phyloP scores from a whole-genome alignment of 2,888 invertebrate genomes.

The Lysandra bellargus region DNA sequence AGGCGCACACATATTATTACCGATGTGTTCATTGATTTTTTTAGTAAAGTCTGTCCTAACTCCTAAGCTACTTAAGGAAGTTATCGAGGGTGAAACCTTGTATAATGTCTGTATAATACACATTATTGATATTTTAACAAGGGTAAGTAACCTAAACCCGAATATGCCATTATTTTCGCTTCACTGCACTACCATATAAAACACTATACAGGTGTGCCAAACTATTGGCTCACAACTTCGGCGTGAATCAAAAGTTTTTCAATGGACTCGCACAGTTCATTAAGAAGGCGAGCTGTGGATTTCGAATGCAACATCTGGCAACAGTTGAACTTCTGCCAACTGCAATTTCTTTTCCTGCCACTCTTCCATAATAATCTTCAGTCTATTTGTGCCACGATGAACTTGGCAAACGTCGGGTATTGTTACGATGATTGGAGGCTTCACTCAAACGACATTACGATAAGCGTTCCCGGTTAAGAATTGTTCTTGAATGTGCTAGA shows the following conservation, averaged over 20 bases:
- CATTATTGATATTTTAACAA: background rate
- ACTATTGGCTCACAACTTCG: conserved; percentile 15
- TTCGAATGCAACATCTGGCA: conserved; percentile 49
- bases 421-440: conserved; percentile 31
- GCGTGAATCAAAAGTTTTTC: conserved; percentile 22
- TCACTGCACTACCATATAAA: background rate
- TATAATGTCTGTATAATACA: too few relatives aligned
- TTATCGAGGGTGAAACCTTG: too few relatives aligned
- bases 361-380: conserved; percentile 51
- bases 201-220: background rate
- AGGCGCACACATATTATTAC: too few relatives aligned
- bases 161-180: background rate
- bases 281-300: conserved; percentile 40
- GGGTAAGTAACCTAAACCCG: background rate
- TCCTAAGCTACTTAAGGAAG: too few relatives aligned
- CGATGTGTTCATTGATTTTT: too few relatives aligned
- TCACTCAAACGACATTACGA: conserved; percentile 14
- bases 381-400: conserved; percentile 51
- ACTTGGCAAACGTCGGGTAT: conserved; percentile 41
- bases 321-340: conserved; percentile 67
- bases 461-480: background rate
- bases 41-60: too few relatives aligned
- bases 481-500: background rate
- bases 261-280: conserved; percentile 26
- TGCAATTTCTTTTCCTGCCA: conserved; percentile 50